Evolutionary conservation across 2,113 vertebrate species (phyloP).

Genomic region (Lepus timidus): DNA sequence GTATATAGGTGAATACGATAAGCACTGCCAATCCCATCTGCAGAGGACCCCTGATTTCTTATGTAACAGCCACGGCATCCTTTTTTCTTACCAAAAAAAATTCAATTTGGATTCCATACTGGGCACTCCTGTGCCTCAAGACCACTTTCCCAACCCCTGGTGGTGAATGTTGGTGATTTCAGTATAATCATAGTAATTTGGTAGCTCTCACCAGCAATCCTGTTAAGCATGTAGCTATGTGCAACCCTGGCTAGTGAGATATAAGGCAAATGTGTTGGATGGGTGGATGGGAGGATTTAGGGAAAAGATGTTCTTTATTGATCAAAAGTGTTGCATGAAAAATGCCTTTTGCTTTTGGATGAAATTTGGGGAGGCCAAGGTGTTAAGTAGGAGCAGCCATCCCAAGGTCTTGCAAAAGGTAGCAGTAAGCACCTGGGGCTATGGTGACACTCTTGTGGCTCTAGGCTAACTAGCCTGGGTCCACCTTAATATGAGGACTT

Average conservation of each 20-base stretch:
- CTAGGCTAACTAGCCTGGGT: background rate
- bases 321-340: background rate
- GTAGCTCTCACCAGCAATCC: background rate
- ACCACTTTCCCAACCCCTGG: background rate
- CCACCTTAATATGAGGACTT: background rate
- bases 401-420: background rate
- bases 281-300: background rate
- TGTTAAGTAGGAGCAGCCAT: background rate
- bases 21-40: background rate
- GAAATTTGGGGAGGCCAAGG: background rate
- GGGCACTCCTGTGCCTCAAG: background rate
- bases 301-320: background rate
- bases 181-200: background rate
- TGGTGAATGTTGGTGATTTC: background rate
- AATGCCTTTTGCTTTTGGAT: background rate
- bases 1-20: background rate
- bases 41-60: background rate
- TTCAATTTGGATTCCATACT: background rate
- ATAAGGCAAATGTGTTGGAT: background rate
- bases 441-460: background rate
- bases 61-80: background rate
- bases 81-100: background rate
- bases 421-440: no score
- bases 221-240: background rate
- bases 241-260: background rate